These are phyloP conservation scores for Cotesia congregata DNA, from an alignment of 2,888 invertebrate species.

Conservation along the genomic window DNA sequence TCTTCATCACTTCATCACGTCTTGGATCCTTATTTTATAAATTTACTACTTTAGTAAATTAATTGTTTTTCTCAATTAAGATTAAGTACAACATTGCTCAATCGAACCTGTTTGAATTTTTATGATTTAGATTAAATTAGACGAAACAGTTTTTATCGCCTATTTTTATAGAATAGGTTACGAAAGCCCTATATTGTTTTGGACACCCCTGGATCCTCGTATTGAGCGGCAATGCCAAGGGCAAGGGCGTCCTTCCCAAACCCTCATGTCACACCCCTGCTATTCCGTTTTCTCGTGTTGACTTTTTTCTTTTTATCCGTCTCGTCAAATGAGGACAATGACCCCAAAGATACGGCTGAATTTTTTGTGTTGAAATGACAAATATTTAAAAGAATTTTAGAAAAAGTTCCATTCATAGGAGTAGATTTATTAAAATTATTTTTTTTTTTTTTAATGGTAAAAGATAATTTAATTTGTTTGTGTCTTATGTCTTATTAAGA, in stretches of 20 bases:
- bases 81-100: too few relatives aligned
- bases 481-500: too few relatives aligned
- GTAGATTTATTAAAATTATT: too few relatives aligned
- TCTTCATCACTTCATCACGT: neutral
- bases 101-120: too few relatives aligned
- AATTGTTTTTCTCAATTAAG: neutral
- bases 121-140: neutral
- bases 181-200: slow-evolving; percentile 53
- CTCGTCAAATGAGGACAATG: slow-evolving; percentile 35
- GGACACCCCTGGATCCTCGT: slow-evolving; percentile 68
- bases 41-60: neutral
- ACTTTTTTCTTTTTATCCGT: slow-evolving; percentile 24
- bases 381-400: neutral
- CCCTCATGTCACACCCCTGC: slow-evolving; percentile 43
- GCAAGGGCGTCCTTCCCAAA: slow-evolving; percentile 68
- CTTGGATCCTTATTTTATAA: slow-evolving; percentile 8
- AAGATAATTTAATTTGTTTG: too few relatives aligned
- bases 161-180: slow-evolving; percentile 6
- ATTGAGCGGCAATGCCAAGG: slow-evolving; percentile 71
- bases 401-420: too few relatives aligned
- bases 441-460: too few relatives aligned
- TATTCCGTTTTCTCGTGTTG: slow-evolving; percentile 34
- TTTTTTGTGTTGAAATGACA: neutral
- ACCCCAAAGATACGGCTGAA: slow-evolving; percentile 19
- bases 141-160: slow-evolving; percentile 1